Conservation (phyloP, 1,140 invertebrate genomes). For the Gerris buenoi region DNA sequence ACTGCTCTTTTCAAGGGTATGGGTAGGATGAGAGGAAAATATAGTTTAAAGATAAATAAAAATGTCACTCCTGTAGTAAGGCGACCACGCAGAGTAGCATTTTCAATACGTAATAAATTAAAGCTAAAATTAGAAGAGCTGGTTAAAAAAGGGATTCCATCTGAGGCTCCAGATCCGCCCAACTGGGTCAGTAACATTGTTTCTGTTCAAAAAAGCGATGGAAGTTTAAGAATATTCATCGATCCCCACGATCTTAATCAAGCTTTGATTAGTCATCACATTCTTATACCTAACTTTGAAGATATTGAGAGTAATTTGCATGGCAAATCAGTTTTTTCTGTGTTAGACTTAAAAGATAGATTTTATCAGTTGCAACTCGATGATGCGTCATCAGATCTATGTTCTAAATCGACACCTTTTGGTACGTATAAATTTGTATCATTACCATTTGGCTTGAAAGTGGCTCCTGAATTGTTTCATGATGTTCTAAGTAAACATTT, state of each 20-base stretch:
- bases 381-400: background rate
- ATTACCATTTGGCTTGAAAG: conserved; percentile 27
- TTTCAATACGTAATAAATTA: background rate
- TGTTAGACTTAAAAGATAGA: background rate
- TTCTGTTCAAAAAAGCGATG: background rate
- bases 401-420: conserved; percentile 3
- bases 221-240: background rate
- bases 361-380: conserved; percentile 1
- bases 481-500: conserved; percentile 9
- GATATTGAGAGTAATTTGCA: background rate
- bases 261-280: background rate
- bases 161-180: background rate
- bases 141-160: background rate
- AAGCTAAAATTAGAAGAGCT: background rate
- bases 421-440: conserved; percentile 19
- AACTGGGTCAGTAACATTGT: conserved; percentile 4
- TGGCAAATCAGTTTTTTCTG: background rate
- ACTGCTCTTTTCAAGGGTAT: background rate
- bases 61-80: background rate
- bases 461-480: conserved; percentile 25
- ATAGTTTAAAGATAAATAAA: background rate
- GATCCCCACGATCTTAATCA: background rate
- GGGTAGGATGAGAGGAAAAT: background rate
- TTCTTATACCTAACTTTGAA: background rate
- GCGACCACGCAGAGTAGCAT: background rate